Evolutionary conservation across 1,140 invertebrate species (phyloP), one percentile per base, ranked within the genome.

Genomic region (Antheraea pernyi): DNA sequence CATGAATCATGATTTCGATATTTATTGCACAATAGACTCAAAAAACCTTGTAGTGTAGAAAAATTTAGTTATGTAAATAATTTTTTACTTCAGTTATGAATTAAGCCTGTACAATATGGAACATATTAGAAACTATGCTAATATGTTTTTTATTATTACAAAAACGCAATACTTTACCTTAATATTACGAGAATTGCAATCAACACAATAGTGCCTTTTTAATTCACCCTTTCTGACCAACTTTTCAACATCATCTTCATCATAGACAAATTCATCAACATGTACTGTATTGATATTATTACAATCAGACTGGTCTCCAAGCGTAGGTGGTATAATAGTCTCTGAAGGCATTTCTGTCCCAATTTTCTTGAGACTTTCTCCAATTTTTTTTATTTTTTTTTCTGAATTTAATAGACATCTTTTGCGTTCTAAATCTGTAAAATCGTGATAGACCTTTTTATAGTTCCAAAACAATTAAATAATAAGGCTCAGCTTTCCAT

Each of bases 221-320:
- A 96, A 65, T 85, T 94, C 92, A 59, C 94, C 94, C 65, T 94
- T 87, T 74, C 95, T 93, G 70, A 93, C 93, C 7, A 96, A 80
- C 30, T 94, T 78, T 60, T 95, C 94, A n/a, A 96, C 82, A 71
- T 94, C 91, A 10, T 94, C 92, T 75, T 96, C 95, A 81, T 95
- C 93, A 91, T 95, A 96, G 2, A 96, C 86, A 84, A 97, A 97
- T 30, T 94, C 95, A 92, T 97, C 96, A 5, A 96, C 89, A 85
- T 96, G 94, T 3, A 93, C 86, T n/a, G 95, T 95, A 74, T 94
- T 92, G 8, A 82, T 73, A 61, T 91, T 78, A 68, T 93, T 85
- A 74, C 95, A 95, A 78, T 95, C 94, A 60, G 94, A 88, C 88
- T 95, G 95, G 91, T 95, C 81, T 68, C 94, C 94, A 68, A 89